Base-by-base conservation (phyloP, 2,888 invertebrate species). In the Polydrusus pterygomalis region DNA sequence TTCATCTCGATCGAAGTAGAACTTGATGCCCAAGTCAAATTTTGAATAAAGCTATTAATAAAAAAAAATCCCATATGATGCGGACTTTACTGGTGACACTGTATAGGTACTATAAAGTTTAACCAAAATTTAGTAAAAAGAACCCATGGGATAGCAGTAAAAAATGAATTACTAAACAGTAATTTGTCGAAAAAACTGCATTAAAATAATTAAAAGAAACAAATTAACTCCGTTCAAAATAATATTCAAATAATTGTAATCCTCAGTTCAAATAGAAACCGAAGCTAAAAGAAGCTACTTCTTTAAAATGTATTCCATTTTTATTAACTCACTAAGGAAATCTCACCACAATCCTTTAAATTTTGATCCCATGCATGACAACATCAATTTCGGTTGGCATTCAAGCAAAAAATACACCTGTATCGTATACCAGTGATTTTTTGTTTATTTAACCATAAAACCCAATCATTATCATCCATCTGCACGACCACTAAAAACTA, bases 401-500 rank as follows among this genome's bases (percentile, higher is more conserved):
- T 75, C 71, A 70, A 77, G 77, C 77, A 77, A 77, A 77, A 73
- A 73, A 63, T 77, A n/a, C 77, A 77, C 73, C 77, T 77, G 77
- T 73, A 73, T 70, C 77, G 65, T 74, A 70, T 75, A 75, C 70
- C 75, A 56, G 64, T 60, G 70, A 75, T 70, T 75, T 72, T 70
- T 74, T 77, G 77, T 77, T 77, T 77, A 74, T 74, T 74, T 77
- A 77, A 77, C 69, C 77, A 77, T 77, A 74, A 77, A 77, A 77
- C 77, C 77, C 49, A 77, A 73, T 69, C 70, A 77, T 77, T 77
- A 74, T 54, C 17, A 74, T 74, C 74, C 77, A 77, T 74, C 77
- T 77, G 77, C 62, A 67, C 70, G 69, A 77, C 73, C 77, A 69
- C 72, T 77, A 77, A 70, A 73, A 74, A 74, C 74, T 74, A 77